phyloP scores from a whole-genome alignment of 2,888 invertebrate species.

The Ennomos quercinarius region DNA sequence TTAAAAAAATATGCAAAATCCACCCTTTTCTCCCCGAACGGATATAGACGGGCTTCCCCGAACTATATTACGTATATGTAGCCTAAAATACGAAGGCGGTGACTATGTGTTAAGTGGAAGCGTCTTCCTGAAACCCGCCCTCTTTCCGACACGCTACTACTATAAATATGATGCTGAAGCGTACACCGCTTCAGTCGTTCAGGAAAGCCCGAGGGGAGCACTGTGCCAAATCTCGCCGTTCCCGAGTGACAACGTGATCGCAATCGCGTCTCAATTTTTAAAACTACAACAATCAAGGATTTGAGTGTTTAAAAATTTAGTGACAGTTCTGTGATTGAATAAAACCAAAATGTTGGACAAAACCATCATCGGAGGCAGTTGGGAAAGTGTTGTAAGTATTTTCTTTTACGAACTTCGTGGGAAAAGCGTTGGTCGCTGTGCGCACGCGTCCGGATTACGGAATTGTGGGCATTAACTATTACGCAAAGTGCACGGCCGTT shows the following conservation, averaged over 20 bases:
- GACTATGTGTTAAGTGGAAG: slow-evolving; percentile 76
- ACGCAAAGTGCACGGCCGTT: slow-evolving; percentile 74
- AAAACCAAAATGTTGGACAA: slow-evolving; percentile 75
- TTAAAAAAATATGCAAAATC: slow-evolving; percentile 48
- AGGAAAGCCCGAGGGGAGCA: slow-evolving; percentile 71
- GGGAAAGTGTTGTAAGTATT: slow-evolving; percentile 81
- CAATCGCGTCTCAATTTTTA: slow-evolving; percentile 49
- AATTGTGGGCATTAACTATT: slow-evolving; percentile 56
- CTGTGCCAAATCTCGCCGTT: slow-evolving; percentile 71
- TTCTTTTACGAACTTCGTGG: slow-evolving; percentile 33
- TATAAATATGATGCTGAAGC: slow-evolving; percentile 80
- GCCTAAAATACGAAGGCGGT: slow-evolving; percentile 67
- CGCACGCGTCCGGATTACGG: slow-evolving; percentile 55
- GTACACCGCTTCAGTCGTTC: slow-evolving; percentile 74
- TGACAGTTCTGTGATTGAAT: slow-evolving; percentile 47
- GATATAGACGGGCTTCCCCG: slow-evolving; percentile 78
- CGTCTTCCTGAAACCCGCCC: slow-evolving; percentile 76
- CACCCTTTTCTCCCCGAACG: slow-evolving; percentile 46
- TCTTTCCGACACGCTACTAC: slow-evolving; percentile 58
- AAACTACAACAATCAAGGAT: slow-evolving; percentile 42
- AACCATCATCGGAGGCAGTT: slow-evolving; percentile 76
- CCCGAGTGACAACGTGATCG: slow-evolving; percentile 72
- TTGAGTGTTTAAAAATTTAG: slow-evolving; percentile 53
- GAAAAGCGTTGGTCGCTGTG: slow-evolving; percentile 31
- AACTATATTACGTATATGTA: slow-evolving; percentile 64